Evolutionary conservation across 2,888 invertebrate species (phyloP).

Genomic region (Vannuccia rotundouncinata): DNA sequence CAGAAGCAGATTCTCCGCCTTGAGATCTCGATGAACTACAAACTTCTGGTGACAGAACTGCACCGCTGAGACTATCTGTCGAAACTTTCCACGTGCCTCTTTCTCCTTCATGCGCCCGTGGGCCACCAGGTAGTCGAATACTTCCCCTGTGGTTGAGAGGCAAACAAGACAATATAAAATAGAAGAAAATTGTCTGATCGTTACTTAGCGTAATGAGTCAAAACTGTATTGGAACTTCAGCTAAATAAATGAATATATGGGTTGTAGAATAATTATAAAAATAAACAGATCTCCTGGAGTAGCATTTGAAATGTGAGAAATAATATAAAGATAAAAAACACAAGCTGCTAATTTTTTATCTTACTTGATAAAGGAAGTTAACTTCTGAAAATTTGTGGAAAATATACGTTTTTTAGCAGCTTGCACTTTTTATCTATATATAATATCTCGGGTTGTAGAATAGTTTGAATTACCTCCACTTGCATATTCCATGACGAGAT

Average conservation of each 20-base stretch:
- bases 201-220: too few species aligned
- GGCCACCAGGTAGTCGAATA: conserved; percentile 81
- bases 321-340: too few species aligned
- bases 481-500: conserved; percentile 89
- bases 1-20: conserved; percentile 91
- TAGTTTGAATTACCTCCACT: conserved; percentile 77
- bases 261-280: not conserved
- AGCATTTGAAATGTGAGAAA: not conserved
- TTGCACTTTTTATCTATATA: too few species aligned
- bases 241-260: too few species aligned
- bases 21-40: conserved; percentile 71
- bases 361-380: too few species aligned
- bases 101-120: conserved; percentile 86
- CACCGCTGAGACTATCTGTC: conserved; percentile 92
- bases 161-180: not conserved
- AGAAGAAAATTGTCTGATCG: not conserved
- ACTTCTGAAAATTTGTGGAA: too few species aligned
- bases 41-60: conserved; percentile 84
- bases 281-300: not conserved
- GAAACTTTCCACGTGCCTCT: conserved; percentile 84
- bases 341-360: too few species aligned
- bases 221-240: too few species aligned
- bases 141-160: conserved; percentile 66
- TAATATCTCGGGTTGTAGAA: too few species aligned
- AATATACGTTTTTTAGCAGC: too few species aligned